These are phyloP conservation scores for Gryllus bimaculatus DNA, from an alignment of 1,140 invertebrate genomes.

Conservation along the genomic window DNA sequence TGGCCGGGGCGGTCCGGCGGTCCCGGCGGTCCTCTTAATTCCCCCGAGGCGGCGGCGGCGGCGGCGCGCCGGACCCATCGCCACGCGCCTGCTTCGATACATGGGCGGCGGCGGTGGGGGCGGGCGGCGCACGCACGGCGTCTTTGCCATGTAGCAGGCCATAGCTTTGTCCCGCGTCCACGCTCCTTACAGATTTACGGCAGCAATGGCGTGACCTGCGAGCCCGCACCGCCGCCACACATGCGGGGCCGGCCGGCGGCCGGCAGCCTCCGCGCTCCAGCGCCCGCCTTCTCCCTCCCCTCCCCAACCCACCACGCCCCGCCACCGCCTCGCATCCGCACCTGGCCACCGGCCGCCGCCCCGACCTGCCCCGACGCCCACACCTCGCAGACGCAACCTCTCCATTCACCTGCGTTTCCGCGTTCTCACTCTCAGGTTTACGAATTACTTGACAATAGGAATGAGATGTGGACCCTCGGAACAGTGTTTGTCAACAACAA, in stretches of 20 bases:
- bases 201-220: not conserved
- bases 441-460: no score
- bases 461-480: no score
- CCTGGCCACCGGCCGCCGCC: no score
- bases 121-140: no score
- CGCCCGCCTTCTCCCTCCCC: no score
- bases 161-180: not conserved
- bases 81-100: not conserved
- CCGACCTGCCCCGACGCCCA: no score
- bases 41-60: not conserved
- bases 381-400: no score
- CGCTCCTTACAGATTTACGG: constrained; percentile 3
- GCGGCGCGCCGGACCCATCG: not conserved
- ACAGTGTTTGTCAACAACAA: no score
- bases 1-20: no score
- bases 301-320: not conserved
- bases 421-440: no score
- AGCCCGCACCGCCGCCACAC: not conserved
- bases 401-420: no score
- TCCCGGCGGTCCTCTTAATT: not conserved
- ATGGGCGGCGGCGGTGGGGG: constrained; percentile 1
- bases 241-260: not conserved
- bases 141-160: not conserved
- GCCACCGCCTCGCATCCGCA: no score
- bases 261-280: not conserved